phyloP scores from a whole-genome alignment of 2,888 invertebrate genomes.

The Leistus spinibarbis region DNA sequence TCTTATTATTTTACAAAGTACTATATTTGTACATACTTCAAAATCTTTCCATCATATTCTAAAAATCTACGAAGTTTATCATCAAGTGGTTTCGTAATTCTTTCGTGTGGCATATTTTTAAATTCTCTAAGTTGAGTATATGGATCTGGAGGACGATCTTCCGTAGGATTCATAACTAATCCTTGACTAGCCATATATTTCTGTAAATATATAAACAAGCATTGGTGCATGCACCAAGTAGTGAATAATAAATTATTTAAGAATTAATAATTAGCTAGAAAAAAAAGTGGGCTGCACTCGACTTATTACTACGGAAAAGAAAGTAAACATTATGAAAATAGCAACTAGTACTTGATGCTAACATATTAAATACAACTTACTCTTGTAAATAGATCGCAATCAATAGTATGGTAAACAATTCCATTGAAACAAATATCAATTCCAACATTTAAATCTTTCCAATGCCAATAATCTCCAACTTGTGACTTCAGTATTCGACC shows the following conservation, averaged over 20 bases:
- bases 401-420: constrained; percentile 77
- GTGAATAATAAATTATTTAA: too few relatives aligned
- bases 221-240: too few relatives aligned
- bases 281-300: neutral
- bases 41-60: constrained; percentile 79
- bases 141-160: constrained; percentile 74
- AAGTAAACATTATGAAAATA: too few relatives aligned
- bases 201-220: constrained; percentile 54
- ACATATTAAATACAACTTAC: too few relatives aligned
- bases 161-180: constrained; percentile 71
- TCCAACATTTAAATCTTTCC: constrained; percentile 86
- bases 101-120: constrained; percentile 50
- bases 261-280: too few relatives aligned
- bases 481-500: constrained; percentile 77
- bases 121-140: constrained; percentile 63
- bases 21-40: too few relatives aligned
- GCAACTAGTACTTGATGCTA: too few relatives aligned
- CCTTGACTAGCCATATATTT: constrained; percentile 86
- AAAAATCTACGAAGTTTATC: constrained; percentile 73
- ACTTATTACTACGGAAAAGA: too few relatives aligned
- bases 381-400: constrained; percentile 80
- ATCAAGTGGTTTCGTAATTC: constrained; percentile 54
- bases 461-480: constrained; percentile 72
- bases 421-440: constrained; percentile 81
- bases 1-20: constrained; percentile 28